phyloP scores from a whole-genome alignment of 2,888 invertebrate genomes.

The Chrysina gloriosa region DNA sequence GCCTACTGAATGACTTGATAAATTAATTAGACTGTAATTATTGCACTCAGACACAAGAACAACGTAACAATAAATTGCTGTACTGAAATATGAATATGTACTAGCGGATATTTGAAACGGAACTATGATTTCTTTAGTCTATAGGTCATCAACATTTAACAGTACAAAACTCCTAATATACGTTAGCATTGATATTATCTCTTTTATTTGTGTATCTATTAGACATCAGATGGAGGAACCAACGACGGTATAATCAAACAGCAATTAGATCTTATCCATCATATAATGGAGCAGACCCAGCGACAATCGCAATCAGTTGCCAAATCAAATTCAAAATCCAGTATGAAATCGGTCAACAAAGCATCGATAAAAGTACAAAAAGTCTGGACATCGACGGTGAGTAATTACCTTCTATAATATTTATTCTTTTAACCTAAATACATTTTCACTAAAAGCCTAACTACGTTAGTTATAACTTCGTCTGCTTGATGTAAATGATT shows the following conservation, averaged over 20 bases:
- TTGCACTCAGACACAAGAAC: too few species aligned
- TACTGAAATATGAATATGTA: too few species aligned
- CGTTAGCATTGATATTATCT: neutral
- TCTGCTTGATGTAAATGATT: too few species aligned
- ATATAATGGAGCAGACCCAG: constrained; percentile 82
- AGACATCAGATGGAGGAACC: constrained; percentile 65
- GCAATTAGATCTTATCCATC: constrained; percentile 80
- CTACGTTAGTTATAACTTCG: too few species aligned
- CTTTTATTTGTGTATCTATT: constrained; percentile 37
- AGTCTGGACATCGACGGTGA: constrained; percentile 62
- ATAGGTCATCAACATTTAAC: neutral
- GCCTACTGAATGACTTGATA: too few species aligned
- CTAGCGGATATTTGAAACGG: too few species aligned
- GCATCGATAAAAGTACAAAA: constrained; percentile 59
- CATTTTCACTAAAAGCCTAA: too few species aligned
- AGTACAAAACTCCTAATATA: neutral
- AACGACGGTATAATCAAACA: constrained; percentile 79
- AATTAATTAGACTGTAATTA: too few species aligned
- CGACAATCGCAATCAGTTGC: constrained; percentile 68
- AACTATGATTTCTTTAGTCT: too few species aligned
- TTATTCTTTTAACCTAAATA: constrained; percentile 7
- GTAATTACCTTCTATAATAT: constrained; percentile 43
- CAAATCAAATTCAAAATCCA: constrained; percentile 56
- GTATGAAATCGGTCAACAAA: constrained; percentile 56
- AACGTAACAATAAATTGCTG: too few species aligned